Conservation (phyloP, 2,888 invertebrate genomes). For the Rotaria socialis region DNA sequence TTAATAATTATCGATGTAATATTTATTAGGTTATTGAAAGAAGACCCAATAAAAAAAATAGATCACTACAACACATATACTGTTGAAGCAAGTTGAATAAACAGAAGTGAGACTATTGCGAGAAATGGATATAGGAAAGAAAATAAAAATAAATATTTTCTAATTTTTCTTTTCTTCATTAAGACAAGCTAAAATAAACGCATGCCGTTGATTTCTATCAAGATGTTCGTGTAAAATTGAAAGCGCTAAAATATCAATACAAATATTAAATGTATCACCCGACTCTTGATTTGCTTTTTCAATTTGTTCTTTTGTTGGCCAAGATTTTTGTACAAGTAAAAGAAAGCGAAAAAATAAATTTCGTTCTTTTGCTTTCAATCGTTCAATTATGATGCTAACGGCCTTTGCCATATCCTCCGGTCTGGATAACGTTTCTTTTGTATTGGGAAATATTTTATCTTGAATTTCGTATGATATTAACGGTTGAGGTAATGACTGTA, state of each 20-base stretch:
- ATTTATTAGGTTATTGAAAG: neutral
- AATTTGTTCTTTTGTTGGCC: neutral
- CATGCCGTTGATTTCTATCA: conserved; percentile 2
- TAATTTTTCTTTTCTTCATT: conserved; percentile 9
- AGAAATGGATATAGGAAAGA: neutral
- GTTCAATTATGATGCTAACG: neutral
- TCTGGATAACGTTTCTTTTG: neutral
- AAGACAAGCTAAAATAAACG: conserved; percentile 13
- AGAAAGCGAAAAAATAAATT: conserved; percentile 26
- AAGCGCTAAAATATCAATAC: neutral
- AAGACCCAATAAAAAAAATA: neutral
- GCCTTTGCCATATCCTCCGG: neutral
- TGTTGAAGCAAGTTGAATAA: neutral
- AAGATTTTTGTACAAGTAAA: neutral
- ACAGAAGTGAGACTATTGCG: neutral
- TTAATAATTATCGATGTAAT: neutral
- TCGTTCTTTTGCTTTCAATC: neutral
- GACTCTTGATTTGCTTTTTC: neutral
- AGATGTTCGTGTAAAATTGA: conserved; percentile 2
- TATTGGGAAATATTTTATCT: neutral
- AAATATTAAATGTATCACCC: neutral
- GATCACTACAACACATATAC: neutral
- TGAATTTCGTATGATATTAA: conserved; percentile 12
- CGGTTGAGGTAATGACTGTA: neutral
- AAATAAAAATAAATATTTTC: neutral